Evolutionary conservation across 2,797 vertebrate species (phyloP), one percentile per base, ranked within the genome.

Genomic region (Siniperca scherzeri): DNA sequence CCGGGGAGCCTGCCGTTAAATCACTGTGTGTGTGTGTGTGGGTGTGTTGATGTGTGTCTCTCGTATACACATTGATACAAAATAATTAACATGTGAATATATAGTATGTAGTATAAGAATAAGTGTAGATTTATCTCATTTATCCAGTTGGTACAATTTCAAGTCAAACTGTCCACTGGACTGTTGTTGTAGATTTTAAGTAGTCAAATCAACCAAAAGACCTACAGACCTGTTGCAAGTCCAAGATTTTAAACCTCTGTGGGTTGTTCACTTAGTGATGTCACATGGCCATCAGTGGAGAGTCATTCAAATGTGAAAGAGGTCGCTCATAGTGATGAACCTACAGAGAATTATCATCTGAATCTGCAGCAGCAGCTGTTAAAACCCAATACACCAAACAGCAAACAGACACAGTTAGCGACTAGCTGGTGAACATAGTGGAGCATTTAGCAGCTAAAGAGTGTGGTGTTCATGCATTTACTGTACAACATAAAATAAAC

Each of bases 1-100:
- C 87, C 71, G 33, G 89, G 81, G 89, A 88, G 84, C 79, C 95
- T 89, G 95, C 96, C 94, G 95, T 96, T 96, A 96, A 96, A 92
- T 94, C 86, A 30, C 61, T 66, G 53, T 76, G 78, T 84, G 74
- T 85, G 73, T 66, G 77, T 65, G 73, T 78, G 82, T 85, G 82
- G 69, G 83, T 88, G 71, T 76, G 70, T 82, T 53, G 66, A 57
- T 77, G 53, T 67, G 40, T 71, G 53, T 40, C 3, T 62, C 13
- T 50, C 2, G 0, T 48, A 30, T 22, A 40, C 66, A 70, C n/a
- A 53, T 38, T 30, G 30, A 57, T 33, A 61, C 3, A 64, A 22
- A 52, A 9, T 2, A 48, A 53, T 44, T 52, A 74, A 33, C 13
- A 16, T 33, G 30, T 67, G 9, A 11, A 30, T 50, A 30, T 7